phyloP scores from a whole-genome alignment of 2,113 vertebrate genomes.

The Jaculus jaculus region DNA sequence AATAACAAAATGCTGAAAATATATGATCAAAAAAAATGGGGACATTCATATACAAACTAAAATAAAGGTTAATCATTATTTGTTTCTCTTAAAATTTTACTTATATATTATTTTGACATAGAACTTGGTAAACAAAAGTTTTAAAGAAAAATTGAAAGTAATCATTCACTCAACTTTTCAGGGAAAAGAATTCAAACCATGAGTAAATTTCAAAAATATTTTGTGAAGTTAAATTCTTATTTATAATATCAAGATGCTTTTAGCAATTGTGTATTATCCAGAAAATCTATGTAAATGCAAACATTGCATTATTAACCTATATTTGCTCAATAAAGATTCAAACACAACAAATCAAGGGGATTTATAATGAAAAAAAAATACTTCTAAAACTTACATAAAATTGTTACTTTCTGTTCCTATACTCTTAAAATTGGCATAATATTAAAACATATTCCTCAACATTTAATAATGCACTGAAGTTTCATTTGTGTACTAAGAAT shows the following conservation, averaged over 20 bases:
- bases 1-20: not conserved
- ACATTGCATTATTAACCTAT: not conserved
- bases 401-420: not conserved
- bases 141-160: not conserved
- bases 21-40: not conserved
- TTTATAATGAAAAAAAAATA: conserved; percentile 15
- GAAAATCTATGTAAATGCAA: not conserved
- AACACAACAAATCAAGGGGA: not conserved
- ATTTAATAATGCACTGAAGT: not conserved
- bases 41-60: conserved; percentile 14
- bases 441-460: not conserved
- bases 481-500: not conserved
- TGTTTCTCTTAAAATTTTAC: not conserved
- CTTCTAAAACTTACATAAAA: not conserved
- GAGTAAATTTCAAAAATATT: not conserved
- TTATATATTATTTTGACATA: conserved; percentile 17
- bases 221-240: not conserved
- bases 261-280: not conserved
- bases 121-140: not conserved
- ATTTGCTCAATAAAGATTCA: not conserved
- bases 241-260: no score
- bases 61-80: not conserved
- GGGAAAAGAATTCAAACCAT: not conserved
- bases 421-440: not conserved
- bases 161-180: not conserved